phyloP scores from a whole-genome alignment of 2,888 invertebrate species.

The Desoria tigrina region DNA sequence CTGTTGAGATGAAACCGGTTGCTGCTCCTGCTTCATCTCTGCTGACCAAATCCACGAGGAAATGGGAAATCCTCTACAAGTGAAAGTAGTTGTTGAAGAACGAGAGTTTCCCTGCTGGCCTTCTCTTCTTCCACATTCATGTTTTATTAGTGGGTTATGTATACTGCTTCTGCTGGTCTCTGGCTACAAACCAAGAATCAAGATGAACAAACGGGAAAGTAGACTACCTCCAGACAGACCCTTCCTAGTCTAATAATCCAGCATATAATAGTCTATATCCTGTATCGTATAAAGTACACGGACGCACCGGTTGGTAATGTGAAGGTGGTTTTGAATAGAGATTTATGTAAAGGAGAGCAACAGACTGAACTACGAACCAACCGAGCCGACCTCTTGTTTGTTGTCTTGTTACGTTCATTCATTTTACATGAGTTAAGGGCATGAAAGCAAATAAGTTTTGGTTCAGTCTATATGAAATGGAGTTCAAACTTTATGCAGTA shows the following conservation, averaged over 20 bases:
- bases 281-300: too few relatives aligned
- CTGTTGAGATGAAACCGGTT: conserved; percentile 4
- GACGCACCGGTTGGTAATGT: neutral
- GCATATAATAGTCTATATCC: too few relatives aligned
- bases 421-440: conserved; percentile 3
- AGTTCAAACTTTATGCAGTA: too few relatives aligned
- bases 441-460: conserved; percentile 7
- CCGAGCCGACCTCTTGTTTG: conserved; percentile 7
- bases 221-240: neutral
- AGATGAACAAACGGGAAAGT: neutral
- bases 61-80: neutral
- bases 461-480: conserved; percentile 1
- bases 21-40: neutral
- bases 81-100: neutral
- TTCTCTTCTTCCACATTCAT: too few relatives aligned
- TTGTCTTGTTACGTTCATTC: conserved; percentile 6
- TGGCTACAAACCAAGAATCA: neutral
- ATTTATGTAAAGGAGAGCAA: conserved; percentile 8
- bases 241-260: too few relatives aligned
- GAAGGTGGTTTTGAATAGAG: conserved; percentile 2
- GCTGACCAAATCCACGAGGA: conserved; percentile 3
- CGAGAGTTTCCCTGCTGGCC: too few relatives aligned
- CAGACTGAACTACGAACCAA: neutral
- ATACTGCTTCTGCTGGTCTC: too few relatives aligned
- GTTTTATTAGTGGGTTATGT: too few relatives aligned